Evolutionary conservation across 2,797 vertebrate species (phyloP).

Genomic region (Girardinus metallicus): DNA sequence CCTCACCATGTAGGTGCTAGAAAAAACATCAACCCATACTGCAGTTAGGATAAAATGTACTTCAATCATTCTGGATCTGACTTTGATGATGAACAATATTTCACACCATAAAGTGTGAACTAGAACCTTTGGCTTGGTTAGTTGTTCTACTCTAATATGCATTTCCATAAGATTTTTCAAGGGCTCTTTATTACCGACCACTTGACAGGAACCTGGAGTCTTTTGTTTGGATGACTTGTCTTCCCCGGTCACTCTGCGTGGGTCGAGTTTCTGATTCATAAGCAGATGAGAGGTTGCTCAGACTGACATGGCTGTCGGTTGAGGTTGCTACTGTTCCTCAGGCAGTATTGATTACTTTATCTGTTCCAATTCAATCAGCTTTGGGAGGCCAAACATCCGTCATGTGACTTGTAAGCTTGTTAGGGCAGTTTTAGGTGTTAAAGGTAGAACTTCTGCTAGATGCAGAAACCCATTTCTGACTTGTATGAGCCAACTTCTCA

Average conservation of each 20-base stretch:
- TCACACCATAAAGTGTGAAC: not conserved
- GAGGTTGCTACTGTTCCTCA: not conserved
- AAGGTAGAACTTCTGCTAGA: not conserved
- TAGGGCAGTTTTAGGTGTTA: not conserved
- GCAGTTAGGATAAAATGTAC: not conserved
- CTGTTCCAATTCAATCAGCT: not conserved
- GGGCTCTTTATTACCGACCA: not conserved
- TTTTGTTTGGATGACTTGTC: not conserved
- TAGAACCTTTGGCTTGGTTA: not conserved
- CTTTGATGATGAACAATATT: not conserved
- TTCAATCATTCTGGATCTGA: not conserved
- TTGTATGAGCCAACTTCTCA: not conserved
- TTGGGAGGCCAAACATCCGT: not conserved
- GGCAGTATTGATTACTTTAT: not conserved
- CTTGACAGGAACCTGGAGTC: not conserved
- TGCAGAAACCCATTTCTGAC: not conserved
- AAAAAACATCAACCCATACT: not conserved
- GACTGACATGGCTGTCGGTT: not conserved
- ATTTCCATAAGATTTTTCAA: not conserved
- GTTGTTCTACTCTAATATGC: not conserved
- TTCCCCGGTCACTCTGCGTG: not conserved
- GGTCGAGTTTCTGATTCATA: slow-evolving; percentile 2
- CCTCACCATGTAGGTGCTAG: not conserved
- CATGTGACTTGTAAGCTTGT: not conserved
- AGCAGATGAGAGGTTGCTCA: slow-evolving; percentile 1